A percentile compares a stretch with the other conserved stretches of the same genome.
Evolutionary conservation across 1,140 invertebrate genomes (phyloP).

Genomic region (Trichoplusia ni): DNA sequence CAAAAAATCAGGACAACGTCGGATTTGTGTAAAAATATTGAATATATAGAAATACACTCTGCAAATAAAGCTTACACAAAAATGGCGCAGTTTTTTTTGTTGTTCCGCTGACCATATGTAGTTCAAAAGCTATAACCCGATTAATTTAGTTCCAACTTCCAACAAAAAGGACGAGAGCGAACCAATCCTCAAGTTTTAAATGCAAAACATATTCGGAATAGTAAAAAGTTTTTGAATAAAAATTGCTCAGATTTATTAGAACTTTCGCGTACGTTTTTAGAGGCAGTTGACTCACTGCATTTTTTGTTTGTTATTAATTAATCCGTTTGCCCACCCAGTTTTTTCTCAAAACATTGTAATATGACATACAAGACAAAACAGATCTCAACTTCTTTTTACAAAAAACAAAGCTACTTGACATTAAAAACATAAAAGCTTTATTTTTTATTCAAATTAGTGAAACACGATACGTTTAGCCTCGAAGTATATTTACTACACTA

Average conservation of each 20-base stretch:
- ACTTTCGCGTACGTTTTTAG: constrained; percentile 1
- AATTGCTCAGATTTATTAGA: constrained; percentile 17
- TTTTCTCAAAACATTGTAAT: no score
- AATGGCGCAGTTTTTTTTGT: no score
- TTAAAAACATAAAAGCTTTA: background rate
- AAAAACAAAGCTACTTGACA: background rate
- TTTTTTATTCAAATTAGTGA: constrained; percentile 14
- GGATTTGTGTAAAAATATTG: no score
- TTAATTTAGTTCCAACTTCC: background rate
- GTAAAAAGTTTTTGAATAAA: constrained; percentile 5
- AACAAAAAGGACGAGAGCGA: background rate
- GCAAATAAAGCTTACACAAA: no score
- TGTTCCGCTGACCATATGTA: no score
- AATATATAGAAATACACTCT: no score
- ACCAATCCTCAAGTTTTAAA: background rate
- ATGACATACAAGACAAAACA: no score
- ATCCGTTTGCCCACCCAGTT: background rate
- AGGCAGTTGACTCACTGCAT: constrained; percentile 2
- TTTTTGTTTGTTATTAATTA: constrained; percentile 1
- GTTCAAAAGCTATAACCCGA: background rate
- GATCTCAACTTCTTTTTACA: no score
- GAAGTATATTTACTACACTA: background rate
- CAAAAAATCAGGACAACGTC: no score
- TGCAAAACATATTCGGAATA: constrained; percentile 9
- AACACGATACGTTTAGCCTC: background rate